Percentiles rank a stretch among this genome's conserved stretches.
These are phyloP conservation scores for Asobara japonica DNA, from an alignment of 1,140 invertebrate species.

Conservation along the genomic window DNA sequence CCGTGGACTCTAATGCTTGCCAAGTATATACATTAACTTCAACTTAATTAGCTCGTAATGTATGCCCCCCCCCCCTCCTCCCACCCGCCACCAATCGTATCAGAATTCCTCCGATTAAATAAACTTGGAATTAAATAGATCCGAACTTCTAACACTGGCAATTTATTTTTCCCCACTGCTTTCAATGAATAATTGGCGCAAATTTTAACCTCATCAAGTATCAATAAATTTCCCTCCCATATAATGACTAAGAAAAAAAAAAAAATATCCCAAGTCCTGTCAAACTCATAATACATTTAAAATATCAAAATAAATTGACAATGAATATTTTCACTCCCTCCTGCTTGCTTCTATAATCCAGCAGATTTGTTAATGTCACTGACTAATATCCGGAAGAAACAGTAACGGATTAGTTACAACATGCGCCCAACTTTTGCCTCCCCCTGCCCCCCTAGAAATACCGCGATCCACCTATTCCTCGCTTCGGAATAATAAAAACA, in stretches of 20 bases:
- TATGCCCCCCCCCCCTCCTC: slow-evolving; percentile 6
- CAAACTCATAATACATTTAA: too few relatives aligned
- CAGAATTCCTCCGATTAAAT: slow-evolving; percentile 8
- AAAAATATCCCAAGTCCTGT: neutral
- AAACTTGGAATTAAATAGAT: neutral
- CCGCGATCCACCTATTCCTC: neutral
- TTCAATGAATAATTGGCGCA: neutral
- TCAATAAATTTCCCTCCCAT: too few relatives aligned
- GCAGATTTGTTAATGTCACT: neutral
- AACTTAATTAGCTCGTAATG: slow-evolving; percentile 23
- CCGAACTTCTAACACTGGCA: neutral
- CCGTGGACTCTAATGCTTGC: neutral
- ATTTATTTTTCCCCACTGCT: neutral
- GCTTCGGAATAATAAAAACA: neutral
- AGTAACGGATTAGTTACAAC: slow-evolving; percentile 59
- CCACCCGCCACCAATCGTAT: slow-evolving; percentile 2
- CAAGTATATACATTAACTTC: slow-evolving; percentile 22
- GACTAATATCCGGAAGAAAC: slow-evolving; percentile 43
- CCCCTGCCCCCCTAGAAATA: neutral
- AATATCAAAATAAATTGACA: slow-evolving; percentile 7
- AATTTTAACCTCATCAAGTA: too few relatives aligned
- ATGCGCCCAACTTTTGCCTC: slow-evolving; percentile 36
- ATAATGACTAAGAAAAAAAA: neutral
- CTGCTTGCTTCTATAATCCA: neutral
- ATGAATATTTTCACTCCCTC: neutral